Evolutionary conservation across 2,888 invertebrate species (phyloP).

Genomic region (Thecocarcelia acutangulata): DNA sequence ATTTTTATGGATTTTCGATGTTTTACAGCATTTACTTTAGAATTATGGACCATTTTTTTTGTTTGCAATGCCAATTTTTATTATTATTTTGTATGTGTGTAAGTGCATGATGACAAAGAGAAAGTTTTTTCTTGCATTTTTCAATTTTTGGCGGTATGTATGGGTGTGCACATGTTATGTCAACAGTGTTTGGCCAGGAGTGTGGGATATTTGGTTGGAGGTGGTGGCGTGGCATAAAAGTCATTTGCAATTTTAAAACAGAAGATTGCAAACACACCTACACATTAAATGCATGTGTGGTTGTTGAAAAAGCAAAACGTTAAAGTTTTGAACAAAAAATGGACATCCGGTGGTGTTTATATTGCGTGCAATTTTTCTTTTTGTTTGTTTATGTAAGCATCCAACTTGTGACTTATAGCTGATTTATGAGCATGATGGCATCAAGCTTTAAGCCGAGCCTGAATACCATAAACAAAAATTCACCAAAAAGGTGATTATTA

Average conservation of each 20-base stretch:
- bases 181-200: slow-evolving; percentile 55
- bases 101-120: slow-evolving; percentile 72
- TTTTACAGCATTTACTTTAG: slow-evolving; percentile 76
- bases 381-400: slow-evolving; percentile 10
- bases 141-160: slow-evolving; percentile 11
- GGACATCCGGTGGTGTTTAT: slow-evolving; percentile 72
- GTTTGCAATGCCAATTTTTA: slow-evolving; percentile 50
- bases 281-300: slow-evolving; percentile 47
- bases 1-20: slow-evolving; percentile 82
- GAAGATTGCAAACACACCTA: slow-evolving; percentile 42
- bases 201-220: not conserved
- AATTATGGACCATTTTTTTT: slow-evolving; percentile 58
- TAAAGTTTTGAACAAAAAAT: slow-evolving; percentile 70
- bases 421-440: slow-evolving; percentile 80
- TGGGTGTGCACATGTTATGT: slow-evolving; percentile 46
- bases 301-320: slow-evolving; percentile 55
- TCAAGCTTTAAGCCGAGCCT: slow-evolving; percentile 62
- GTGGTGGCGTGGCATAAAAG: slow-evolving; percentile 7
- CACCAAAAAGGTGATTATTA: slow-evolving; percentile 54
- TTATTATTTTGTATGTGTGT: slow-evolving; percentile 67
- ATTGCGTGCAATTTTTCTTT: slow-evolving; percentile 41
- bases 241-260: slow-evolving; percentile 55
- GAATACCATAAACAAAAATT: slow-evolving; percentile 14
- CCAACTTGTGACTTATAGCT: slow-evolving; percentile 72
- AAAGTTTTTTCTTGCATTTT: slow-evolving; percentile 44